Percentiles rank a stretch among this genome's conserved stretches.
Conservation (phyloP, 2,888 invertebrate species). For the Amphipoea lucens region DNA sequence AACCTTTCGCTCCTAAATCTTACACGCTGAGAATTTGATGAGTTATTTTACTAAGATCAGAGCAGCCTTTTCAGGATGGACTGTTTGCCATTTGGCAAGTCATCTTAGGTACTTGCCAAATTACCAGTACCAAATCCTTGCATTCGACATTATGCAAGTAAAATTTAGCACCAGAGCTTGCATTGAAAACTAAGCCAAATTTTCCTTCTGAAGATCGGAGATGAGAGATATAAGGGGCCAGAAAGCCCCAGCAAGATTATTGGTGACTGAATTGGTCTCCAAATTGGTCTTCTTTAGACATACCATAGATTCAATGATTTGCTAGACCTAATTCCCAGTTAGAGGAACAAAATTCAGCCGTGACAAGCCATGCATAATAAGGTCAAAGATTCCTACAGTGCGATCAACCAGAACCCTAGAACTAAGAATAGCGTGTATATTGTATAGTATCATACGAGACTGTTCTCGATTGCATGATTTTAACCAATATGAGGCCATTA, state of each 20-base stretch:
- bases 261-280: too few relatives aligned
- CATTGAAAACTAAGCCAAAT: background rate
- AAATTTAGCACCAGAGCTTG: background rate
- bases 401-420: conserved; percentile 42
- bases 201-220: background rate
- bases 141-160: background rate
- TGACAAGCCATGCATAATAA: conserved; percentile 49
- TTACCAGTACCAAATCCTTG: background rate
- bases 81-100: background rate
- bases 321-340: conserved; percentile 13
- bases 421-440: conserved; percentile 30
- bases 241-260: background rate
- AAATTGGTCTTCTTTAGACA: background rate
- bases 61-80: background rate
- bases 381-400: conserved; percentile 38
- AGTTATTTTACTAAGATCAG: background rate
- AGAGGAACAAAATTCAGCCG: conserved; percentile 30
- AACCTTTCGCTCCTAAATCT: conserved; percentile 46
- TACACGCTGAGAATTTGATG: background rate
- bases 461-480: conserved; percentile 43
- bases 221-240: too few relatives aligned
- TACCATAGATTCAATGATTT: conserved; percentile 5
- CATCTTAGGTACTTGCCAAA: background rate
- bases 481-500: conserved; percentile 44
- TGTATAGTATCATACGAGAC: conserved; percentile 8